These are phyloP conservation scores for Sebastes steindachneri DNA, from an alignment of 2,797 vertebrate species.

Conservation along the genomic window DNA sequence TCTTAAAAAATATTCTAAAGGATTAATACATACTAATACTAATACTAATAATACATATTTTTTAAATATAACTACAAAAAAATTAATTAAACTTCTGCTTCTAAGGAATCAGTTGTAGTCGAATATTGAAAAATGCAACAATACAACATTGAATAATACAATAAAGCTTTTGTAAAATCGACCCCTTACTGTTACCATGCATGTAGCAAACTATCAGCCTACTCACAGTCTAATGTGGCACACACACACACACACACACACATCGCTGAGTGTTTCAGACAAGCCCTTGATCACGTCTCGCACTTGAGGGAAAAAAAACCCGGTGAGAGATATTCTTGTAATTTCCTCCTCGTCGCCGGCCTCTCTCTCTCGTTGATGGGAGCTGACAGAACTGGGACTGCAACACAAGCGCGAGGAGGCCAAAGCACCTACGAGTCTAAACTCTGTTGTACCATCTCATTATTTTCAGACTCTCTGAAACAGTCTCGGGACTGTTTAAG, in stretches of 20 bases:
- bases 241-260: neutral
- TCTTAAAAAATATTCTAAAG: neutral
- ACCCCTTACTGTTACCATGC: neutral
- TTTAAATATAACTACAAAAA: neutral
- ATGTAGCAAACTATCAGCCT: neutral
- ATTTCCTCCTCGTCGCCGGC: conserved; percentile 12
- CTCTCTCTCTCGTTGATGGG: conserved; percentile 44
- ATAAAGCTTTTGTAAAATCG: neutral
- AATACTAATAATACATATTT: too few species aligned
- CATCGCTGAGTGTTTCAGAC: conserved; percentile 18
- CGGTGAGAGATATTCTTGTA: conserved; percentile 27
- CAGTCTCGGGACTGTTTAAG: neutral
- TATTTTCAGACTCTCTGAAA: conserved; percentile 13
- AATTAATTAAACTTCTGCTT: too few species aligned
- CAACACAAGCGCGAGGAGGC: conserved; percentile 13
- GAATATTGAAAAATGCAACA: neutral
- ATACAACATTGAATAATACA: neutral
- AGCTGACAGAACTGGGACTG: conserved; percentile 77
- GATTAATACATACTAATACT: too few species aligned
- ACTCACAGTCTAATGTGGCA: neutral
- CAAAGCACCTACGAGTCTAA: conserved; percentile 34
- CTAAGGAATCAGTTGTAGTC: neutral
- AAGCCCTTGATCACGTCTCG: conserved; percentile 38
- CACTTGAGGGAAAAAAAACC: neutral
- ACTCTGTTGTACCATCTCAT: conserved; percentile 39